A percentile compares a stretch with the other conserved stretches of the same genome.
Conservation (phyloP, 2,797 vertebrate genomes). For the Sebastes trivittatus region DNA sequence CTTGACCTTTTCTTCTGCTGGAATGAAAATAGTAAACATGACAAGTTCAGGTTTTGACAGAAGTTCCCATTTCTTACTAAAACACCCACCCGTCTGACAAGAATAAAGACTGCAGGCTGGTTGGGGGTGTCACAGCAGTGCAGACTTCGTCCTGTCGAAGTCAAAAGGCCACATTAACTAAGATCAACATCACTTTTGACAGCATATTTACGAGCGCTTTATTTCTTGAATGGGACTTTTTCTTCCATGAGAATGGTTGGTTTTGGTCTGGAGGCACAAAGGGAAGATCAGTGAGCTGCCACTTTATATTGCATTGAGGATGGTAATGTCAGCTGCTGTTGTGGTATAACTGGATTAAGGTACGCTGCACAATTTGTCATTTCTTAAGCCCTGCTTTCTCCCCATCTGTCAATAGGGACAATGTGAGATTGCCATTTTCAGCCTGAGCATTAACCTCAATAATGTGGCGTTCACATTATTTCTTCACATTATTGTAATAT, state of each 20-base stretch:
- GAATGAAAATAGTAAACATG: slow-evolving; percentile 35
- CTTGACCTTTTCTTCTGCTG: slow-evolving; percentile 32
- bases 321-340: slow-evolving; percentile 33
- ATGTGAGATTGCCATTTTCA: slow-evolving; percentile 23
- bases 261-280: slow-evolving; percentile 42
- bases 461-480: neutral
- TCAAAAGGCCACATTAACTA: slow-evolving; percentile 44
- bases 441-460: neutral
- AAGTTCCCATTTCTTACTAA: slow-evolving; percentile 26
- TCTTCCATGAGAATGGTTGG: slow-evolving; percentile 1
- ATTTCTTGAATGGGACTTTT: neutral
- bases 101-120: slow-evolving; percentile 45
- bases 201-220: slow-evolving; percentile 27
- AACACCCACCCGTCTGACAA: slow-evolving; percentile 20
- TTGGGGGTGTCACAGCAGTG: slow-evolving; percentile 33
- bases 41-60: slow-evolving; percentile 39
- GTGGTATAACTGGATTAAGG: slow-evolving; percentile 57
- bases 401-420: slow-evolving; percentile 41
- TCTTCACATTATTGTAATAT: neutral
- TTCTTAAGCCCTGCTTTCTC: slow-evolving; percentile 29
- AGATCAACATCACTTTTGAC: slow-evolving; percentile 56
- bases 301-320: slow-evolving; percentile 16
- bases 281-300: slow-evolving; percentile 42
- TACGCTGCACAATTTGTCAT: slow-evolving; percentile 44
- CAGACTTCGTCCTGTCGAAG: slow-evolving; percentile 7